These are phyloP conservation scores for Kryptopterus vitreolus DNA, from an alignment of 2,797 vertebrate genomes.

Conservation along the genomic window DNA sequence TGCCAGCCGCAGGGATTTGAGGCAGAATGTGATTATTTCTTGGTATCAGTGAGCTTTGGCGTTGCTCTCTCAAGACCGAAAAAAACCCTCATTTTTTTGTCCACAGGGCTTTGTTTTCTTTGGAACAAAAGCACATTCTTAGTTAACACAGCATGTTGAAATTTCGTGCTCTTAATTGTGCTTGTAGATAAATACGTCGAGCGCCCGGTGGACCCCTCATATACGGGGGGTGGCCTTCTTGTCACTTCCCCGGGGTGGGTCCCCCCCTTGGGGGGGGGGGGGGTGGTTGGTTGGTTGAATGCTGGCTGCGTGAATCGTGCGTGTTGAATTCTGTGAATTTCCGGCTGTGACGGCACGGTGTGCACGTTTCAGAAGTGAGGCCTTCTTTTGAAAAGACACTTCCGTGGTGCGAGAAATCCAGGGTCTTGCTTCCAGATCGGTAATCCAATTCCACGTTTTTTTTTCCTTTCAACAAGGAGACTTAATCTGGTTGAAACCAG, in stretches of 20 bases:
- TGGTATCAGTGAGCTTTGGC: conserved; percentile 70
- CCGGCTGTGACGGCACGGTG: conserved; percentile 35
- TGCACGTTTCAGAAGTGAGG: conserved; percentile 40
- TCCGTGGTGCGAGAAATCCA: conserved; percentile 67
- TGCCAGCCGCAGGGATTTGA: conserved; percentile 70
- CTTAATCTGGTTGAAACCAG: conserved; percentile 62
- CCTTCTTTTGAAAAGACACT: conserved; percentile 54
- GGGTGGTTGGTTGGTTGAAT: no score
- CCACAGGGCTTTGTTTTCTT: conserved; percentile 73
- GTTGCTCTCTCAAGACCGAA: conserved; percentile 59
- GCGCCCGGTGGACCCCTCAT: no score
- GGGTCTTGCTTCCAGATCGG: conserved; percentile 62
- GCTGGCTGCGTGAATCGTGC: conserved; percentile 44
- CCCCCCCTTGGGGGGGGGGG: no score
- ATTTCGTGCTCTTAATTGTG: conserved; percentile 80
- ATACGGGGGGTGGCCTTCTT: no score
- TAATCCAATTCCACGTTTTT: conserved; percentile 68
- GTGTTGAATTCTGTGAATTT: no score
- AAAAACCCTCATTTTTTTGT: conserved; percentile 52
- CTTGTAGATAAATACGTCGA: conserved; percentile 72
- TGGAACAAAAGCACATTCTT: conserved; percentile 76
- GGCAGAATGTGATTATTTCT: conserved; percentile 74
- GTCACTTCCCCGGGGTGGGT: no score
- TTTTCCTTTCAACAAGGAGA: conserved; percentile 69
- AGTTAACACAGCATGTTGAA: conserved; percentile 75